Percentiles rank a stretch among this genome's conserved stretches.
Evolutionary conservation across 1,140 invertebrate species (phyloP).

Genomic region (Caenorhabditis tropicalis): DNA sequence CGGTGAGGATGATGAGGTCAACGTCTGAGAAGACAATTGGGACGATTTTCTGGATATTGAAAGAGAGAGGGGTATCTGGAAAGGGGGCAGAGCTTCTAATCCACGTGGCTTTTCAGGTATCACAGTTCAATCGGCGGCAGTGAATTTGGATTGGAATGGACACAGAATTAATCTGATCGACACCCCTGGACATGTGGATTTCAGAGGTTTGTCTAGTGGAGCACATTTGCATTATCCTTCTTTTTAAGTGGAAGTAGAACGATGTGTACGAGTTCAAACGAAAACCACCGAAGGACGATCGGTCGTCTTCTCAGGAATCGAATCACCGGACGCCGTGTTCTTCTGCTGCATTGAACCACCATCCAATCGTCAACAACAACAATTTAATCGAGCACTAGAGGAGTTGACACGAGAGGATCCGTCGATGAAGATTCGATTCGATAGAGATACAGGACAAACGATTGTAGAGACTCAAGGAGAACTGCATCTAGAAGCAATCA

Average conservation of each 20-base stretch:
- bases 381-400: slow-evolving; percentile 84
- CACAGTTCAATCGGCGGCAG: slow-evolving; percentile 86
- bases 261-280: slow-evolving; percentile 81
- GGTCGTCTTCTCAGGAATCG: slow-evolving; percentile 76
- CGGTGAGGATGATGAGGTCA: slow-evolving; percentile 90
- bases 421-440: slow-evolving; percentile 77
- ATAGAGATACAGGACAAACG: slow-evolving; percentile 66
- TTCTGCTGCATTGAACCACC: slow-evolving; percentile 95
- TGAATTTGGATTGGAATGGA: slow-evolving; percentile 88
- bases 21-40: slow-evolving; percentile 99
- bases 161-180: slow-evolving; percentile 90
- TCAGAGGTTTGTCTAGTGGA: neutral
- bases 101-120: too few species aligned
- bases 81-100: too few species aligned
- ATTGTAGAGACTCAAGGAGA: slow-evolving; percentile 83
- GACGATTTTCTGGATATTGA: slow-evolving; percentile 76
- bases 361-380: slow-evolving; percentile 79
- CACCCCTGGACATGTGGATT: slow-evolving; percentile 86
- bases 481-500: slow-evolving; percentile 92
- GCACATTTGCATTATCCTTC: neutral
- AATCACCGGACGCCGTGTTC: slow-evolving; percentile 90
- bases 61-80: slow-evolving; percentile 69
- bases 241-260: slow-evolving; percentile 85
- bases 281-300: neutral
- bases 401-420: slow-evolving; percentile 91